Evolutionary conservation across 1,140 invertebrate genomes (phyloP), one percentile per base, ranked within the genome.

Genomic region (Drosophila kikkawai): DNA sequence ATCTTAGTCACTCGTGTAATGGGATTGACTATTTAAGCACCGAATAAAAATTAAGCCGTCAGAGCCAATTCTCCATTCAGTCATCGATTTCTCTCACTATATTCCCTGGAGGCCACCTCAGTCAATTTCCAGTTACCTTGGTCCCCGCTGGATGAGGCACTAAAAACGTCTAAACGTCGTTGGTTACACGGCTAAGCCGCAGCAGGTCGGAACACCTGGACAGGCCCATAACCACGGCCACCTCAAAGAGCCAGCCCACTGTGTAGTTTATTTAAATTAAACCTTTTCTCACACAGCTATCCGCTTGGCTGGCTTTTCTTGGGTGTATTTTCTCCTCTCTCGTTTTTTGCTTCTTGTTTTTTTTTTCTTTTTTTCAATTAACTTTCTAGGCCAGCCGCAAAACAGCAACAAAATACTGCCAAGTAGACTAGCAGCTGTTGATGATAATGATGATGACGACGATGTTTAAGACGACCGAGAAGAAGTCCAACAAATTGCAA

Each of bases 261-360:
- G 57, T 67, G 84, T 80, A 88, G 84, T 88, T 87, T 87, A 87
- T 87, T 87, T 88, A 87, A 88, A 87, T 78, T 83, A 88, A 87
- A 87, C 80, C 83, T 88, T 83, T 82, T 83, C 48, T 55, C 65
- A 47, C 36, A 60, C 60, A 48, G 36, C 34, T 55, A 41, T 48
- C 44, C 51, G 67, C 67, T 34, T 58, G 48, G 55, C 41, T 60
- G 17, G 45, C 44, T 73, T 42, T 73, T 9, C 53, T 60, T 60
- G 44, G 44, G 32, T 73, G 32, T 22, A 70, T 68, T 55, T 53
- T 70, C 36, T 70, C 47, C 13, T n/a, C 47, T 48, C 47, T 48
- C 22, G 26, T 15, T 26, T 15, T 39, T 70, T 17, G 17, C 19
- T 50, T 11, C 36, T 17, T 11, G 17, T 19, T 41, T 47, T 36